Evolutionary conservation across 2,113 vertebrate species (phyloP).

Genomic region (Lagopus leucura): DNA sequence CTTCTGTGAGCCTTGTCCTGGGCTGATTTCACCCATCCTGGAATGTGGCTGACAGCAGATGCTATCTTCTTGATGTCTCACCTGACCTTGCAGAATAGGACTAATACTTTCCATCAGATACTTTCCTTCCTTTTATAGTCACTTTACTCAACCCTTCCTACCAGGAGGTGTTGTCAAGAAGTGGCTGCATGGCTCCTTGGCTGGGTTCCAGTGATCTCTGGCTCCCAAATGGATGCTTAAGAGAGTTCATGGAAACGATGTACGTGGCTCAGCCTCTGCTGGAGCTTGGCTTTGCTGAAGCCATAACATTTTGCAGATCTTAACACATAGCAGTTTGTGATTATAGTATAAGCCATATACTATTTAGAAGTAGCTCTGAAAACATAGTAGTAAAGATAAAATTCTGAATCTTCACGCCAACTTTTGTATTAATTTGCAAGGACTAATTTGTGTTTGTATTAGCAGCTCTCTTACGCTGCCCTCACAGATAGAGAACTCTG

Average conservation of each 20-base stretch:
- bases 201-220: background rate
- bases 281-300: background rate
- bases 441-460: background rate
- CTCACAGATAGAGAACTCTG: background rate
- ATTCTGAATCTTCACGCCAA: background rate
- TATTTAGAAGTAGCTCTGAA: background rate
- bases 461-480: background rate
- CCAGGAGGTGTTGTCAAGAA: background rate
- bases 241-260: background rate
- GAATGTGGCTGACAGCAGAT: background rate
- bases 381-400: background rate
- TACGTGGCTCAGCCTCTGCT: background rate
- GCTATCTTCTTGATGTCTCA: accelerated
- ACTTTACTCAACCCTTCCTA: background rate
- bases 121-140: background rate
- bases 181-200: accelerated
- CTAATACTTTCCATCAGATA: background rate
- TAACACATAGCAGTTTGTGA: background rate
- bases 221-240: accelerated
- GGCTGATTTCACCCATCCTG: background rate
- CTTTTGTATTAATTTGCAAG: background rate
- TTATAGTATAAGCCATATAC: background rate
- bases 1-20: background rate
- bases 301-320: background rate
- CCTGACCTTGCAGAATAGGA: background rate